These are phyloP conservation scores for Bedellia somnulentella DNA, from an alignment of 2,888 invertebrate species.

Conservation along the genomic window DNA sequence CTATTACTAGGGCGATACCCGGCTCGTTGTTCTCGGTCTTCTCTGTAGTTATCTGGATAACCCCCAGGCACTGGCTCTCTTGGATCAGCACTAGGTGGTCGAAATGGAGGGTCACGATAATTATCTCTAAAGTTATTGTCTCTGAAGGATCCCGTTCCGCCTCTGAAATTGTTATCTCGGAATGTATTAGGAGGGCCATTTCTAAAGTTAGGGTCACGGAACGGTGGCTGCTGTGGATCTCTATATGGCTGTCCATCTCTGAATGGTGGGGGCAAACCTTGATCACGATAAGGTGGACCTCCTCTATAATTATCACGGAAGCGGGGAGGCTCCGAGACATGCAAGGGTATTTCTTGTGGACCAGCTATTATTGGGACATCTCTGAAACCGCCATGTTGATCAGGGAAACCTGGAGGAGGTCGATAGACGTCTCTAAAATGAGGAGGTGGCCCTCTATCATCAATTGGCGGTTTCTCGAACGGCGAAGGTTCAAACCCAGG, in stretches of 20 bases:
- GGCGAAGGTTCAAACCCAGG: conserved; percentile 64
- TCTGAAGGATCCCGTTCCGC: neutral
- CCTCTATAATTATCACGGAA: conserved; percentile 42
- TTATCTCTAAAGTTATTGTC: neutral
- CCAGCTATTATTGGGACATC: conserved; percentile 26
- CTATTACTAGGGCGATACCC: conserved; percentile 17
- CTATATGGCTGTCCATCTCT: conserved; percentile 16
- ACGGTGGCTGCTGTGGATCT: conserved; percentile 16
- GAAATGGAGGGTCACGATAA: conserved; percentile 25
- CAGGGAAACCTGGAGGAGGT: conserved; percentile 29
- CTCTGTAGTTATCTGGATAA: neutral
- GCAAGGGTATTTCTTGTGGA: conserved; percentile 41
- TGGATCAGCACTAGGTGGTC: neutral
- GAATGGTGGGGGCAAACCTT: conserved; percentile 24
- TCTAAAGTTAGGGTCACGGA: conserved; percentile 34
- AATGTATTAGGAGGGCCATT: conserved; percentile 30
- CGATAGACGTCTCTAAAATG: conserved; percentile 40
- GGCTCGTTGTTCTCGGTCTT: neutral
- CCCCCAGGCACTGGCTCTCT: too few relatives aligned
- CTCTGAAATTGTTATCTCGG: conserved; percentile 2
- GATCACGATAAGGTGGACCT: conserved; percentile 34
- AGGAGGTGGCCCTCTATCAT: conserved; percentile 34
- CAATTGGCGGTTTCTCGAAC: conserved; percentile 49
- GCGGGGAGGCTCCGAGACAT: conserved; percentile 33
- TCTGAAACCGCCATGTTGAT: conserved; percentile 27